phyloP scores from a whole-genome alignment of 2,113 vertebrate genomes.

The Seriola dumerili region DNA sequence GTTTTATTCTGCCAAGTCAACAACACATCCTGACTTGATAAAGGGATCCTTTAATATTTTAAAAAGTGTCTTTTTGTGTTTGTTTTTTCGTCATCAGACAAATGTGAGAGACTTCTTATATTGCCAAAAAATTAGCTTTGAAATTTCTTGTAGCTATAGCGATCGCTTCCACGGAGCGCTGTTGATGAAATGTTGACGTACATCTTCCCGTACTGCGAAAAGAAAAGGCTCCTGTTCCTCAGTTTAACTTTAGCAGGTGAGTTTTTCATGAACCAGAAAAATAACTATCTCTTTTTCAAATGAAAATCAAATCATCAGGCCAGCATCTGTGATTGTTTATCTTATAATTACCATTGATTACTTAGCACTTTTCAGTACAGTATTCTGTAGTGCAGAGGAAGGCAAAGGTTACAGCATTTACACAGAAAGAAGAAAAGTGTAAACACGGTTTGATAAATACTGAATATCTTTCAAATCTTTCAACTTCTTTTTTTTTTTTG shows the following conservation, averaged over 20 bases:
- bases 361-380: conserved; percentile 15
- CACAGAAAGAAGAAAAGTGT: not conserved
- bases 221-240: not conserved
- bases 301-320: not conserved
- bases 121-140: conserved; percentile 28
- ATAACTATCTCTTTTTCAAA: not conserved
- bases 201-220: conserved; percentile 14
- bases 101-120: conserved; percentile 4
- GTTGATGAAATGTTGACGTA: not conserved
- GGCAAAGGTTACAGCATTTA: not conserved
- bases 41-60: conserved; percentile 68
- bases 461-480: not conserved
- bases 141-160: conserved; percentile 9
- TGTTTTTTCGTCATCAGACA: not conserved
- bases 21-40: conserved; percentile 46
- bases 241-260: conserved; percentile 24
- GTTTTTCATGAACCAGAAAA: conserved; percentile 2
- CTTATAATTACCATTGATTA: not conserved
- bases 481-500: no score
- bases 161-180: conserved; percentile 5
- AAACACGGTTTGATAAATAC: conserved; percentile 37
- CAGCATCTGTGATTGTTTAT: conserved; percentile 11
- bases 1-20: conserved; percentile 53
- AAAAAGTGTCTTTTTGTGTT: conserved; percentile 41
- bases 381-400: conserved; percentile 14